Conservation (phyloP, 2,797 vertebrate species). For the Tinamus major region DNA sequence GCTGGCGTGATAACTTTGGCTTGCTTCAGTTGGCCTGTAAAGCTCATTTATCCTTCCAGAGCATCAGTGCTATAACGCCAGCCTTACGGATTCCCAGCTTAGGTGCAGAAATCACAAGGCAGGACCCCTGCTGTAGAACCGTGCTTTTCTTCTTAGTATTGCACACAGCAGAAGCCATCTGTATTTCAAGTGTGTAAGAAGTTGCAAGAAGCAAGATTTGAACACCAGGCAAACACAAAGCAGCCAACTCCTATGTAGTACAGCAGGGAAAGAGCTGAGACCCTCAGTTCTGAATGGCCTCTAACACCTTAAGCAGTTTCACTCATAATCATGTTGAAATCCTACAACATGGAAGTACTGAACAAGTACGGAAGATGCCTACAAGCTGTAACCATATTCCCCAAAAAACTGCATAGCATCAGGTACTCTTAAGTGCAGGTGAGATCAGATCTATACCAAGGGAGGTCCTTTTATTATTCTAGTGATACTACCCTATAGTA, state of each 20-base stretch:
- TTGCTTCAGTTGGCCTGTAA: not conserved
- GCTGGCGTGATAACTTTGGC: not conserved
- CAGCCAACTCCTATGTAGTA: not conserved
- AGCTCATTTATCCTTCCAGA: not conserved
- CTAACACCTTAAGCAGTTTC: not conserved
- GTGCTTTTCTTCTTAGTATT: accelerated
- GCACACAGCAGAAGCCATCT: not conserved
- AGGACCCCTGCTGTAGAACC: not conserved
- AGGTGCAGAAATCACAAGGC: accelerated
- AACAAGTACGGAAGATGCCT: not conserved
- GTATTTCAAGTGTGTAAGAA: not conserved
- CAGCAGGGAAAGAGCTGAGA: not conserved
- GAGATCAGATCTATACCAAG: not conserved
- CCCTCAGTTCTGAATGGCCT: accelerated
- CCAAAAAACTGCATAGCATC: accelerated
- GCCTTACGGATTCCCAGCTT: accelerated
- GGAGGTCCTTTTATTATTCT: not conserved
- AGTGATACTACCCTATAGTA: not conserved
- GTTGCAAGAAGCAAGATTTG: not conserved
- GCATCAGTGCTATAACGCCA: not conserved
- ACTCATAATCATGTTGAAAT: not conserved
- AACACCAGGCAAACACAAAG: not conserved
- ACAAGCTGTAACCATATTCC: not conserved
- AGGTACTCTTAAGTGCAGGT: not conserved
- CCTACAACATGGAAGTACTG: not conserved